Evolutionary conservation across 2,113 vertebrate species (phyloP).

Genomic region (Amblyornis subalaris): DNA sequence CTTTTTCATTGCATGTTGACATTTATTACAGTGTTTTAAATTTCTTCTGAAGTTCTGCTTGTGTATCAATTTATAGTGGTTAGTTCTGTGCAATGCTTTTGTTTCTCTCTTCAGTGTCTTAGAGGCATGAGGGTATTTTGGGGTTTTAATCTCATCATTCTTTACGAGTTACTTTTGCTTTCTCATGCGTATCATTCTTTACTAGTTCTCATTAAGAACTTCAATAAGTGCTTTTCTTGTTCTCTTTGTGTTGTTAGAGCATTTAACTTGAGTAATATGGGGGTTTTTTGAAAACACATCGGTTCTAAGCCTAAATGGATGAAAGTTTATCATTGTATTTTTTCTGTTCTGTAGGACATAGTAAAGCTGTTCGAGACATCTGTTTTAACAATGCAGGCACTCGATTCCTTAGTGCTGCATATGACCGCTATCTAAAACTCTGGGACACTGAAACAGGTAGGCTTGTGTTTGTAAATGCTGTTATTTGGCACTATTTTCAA

Average conservation of each 20-base stretch:
- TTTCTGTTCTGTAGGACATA: constrained; percentile 79
- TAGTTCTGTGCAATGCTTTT: neutral
- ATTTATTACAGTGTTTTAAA: neutral
- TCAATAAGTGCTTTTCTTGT: neutral
- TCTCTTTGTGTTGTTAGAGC: neutral
- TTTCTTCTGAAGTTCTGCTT: neutral
- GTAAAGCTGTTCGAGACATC: constrained; percentile 96
- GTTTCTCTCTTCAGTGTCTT: neutral
- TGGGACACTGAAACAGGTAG: constrained; percentile 97
- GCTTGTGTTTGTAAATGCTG: neutral
- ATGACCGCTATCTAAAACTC: constrained; percentile 95
- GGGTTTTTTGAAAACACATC: no score
- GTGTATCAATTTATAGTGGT: neutral
- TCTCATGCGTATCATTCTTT: neutral
- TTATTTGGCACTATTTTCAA: neutral
- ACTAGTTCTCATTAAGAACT: neutral
- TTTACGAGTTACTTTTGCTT: neutral
- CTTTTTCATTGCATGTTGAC: neutral
- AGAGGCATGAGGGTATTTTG: neutral
- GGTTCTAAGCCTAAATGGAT: neutral
- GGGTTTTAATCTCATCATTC: neutral
- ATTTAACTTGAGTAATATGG: neutral
- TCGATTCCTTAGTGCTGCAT: constrained; percentile 91
- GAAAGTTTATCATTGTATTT: neutral
- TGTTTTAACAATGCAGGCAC: constrained; percentile 93